These are phyloP conservation scores for Andrena haemorrhoa DNA, from an alignment of 2,888 invertebrate species.

Conservation along the genomic window DNA sequence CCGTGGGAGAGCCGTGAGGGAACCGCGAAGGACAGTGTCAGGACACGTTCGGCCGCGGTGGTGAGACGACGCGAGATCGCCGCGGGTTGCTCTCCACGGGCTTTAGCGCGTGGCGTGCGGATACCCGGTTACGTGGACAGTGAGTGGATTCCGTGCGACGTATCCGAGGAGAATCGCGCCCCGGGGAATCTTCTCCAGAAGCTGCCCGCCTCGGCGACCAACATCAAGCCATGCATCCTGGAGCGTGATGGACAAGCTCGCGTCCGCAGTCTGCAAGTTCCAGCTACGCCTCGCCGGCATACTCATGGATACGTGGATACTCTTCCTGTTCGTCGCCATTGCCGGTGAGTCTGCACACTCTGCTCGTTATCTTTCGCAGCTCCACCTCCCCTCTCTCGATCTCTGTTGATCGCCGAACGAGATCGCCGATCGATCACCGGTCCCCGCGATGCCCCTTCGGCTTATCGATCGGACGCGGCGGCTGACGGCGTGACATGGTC, in stretches of 20 bases:
- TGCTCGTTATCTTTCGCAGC: neutral
- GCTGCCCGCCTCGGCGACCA: conserved; percentile 32
- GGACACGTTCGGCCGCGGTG: conserved; percentile 48
- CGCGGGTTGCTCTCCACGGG: neutral
- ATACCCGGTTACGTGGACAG: conserved; percentile 40
- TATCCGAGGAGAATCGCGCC: neutral
- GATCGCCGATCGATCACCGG: conserved; percentile 14
- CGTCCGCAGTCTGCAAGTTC: conserved; percentile 53
- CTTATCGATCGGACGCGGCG: conserved; percentile 53
- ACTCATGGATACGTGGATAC: conserved; percentile 79
- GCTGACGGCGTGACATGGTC: conserved; percentile 47
- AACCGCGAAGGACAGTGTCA: conserved; percentile 45
- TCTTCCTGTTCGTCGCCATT: conserved; percentile 77
- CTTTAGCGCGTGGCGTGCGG: conserved; percentile 6
- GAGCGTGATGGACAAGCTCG: conserved; percentile 70
- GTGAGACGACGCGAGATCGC: conserved; percentile 39
- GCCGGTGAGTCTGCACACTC: conserved; percentile 71
- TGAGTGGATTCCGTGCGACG: conserved; percentile 49
- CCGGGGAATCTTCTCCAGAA: conserved; percentile 7
- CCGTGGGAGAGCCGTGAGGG: conserved; percentile 46
- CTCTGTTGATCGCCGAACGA: conserved; percentile 3
- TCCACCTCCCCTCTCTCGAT: neutral
- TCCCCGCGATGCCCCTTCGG: conserved; percentile 2
- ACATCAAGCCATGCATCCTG: conserved; percentile 53
- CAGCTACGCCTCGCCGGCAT: conserved; percentile 70